These are phyloP conservation scores for Halcyon senegalensis DNA, from an alignment of 2,113 vertebrate species.

Conservation along the genomic window DNA sequence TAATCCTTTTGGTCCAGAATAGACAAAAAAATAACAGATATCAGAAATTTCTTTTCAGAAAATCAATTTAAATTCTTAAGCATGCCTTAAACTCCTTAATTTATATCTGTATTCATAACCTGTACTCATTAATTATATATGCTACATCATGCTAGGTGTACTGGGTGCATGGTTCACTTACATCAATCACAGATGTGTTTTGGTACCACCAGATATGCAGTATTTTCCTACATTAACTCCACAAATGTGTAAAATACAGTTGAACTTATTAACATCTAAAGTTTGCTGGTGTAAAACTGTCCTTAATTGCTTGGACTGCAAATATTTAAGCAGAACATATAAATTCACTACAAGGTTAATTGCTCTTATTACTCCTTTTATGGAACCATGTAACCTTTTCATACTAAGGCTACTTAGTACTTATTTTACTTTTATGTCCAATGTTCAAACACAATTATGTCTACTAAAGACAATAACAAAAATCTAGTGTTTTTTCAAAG, in stretches of 20 bases:
- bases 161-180: not conserved
- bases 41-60: not conserved
- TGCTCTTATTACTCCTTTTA: not conserved
- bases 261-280: not conserved
- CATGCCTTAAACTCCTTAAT: not conserved
- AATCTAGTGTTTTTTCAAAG: not conserved
- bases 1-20: not conserved
- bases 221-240: not conserved
- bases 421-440: not conserved
- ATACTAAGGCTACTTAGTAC: not conserved
- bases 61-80: conserved; percentile 15
- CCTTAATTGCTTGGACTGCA: not conserved
- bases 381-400: not conserved
- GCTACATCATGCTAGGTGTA: not conserved
- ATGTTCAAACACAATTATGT: not conserved
- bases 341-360: not conserved
- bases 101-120: not conserved
- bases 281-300: not conserved
- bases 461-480: not conserved
- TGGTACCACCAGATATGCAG: not conserved
- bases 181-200: not conserved
- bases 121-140: not conserved
- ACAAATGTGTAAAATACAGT: not conserved
- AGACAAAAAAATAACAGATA: not conserved
- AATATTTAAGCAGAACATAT: not conserved